Conservation (phyloP, 2,888 invertebrate species). For the Latheticus oryzae region DNA sequence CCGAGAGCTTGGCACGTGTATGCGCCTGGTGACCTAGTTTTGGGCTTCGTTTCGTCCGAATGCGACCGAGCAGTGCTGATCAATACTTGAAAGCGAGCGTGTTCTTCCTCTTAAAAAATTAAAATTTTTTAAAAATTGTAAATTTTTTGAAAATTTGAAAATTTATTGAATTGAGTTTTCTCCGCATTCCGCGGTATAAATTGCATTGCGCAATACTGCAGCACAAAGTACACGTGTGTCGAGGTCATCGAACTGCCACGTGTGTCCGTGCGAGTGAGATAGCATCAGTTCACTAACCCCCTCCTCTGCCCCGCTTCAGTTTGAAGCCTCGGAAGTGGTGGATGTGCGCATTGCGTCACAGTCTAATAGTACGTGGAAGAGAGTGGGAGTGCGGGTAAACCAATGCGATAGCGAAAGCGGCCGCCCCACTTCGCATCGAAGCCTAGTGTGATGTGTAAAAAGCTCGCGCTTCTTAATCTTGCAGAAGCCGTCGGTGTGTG, state of each 20-base stretch:
- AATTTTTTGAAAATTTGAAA: slow-evolving; percentile 20
- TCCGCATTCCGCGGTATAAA: slow-evolving; percentile 50
- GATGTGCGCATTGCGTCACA: slow-evolving; percentile 58
- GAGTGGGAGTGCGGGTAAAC: slow-evolving; percentile 48
- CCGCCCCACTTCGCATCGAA: slow-evolving; percentile 44
- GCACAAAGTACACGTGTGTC: slow-evolving; percentile 55
- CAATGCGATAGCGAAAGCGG: slow-evolving; percentile 50
- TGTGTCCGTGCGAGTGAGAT: slow-evolving; percentile 54
- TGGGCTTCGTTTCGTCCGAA: slow-evolving; percentile 50
- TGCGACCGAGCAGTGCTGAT: slow-evolving; percentile 53
- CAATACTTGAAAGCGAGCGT: slow-evolving; percentile 58
- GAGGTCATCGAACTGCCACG: slow-evolving; percentile 60
- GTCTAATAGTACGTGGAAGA: slow-evolving; percentile 45
- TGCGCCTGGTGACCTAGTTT: slow-evolving; percentile 59
- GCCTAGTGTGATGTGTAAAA: slow-evolving; percentile 50
- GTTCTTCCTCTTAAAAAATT: slow-evolving; percentile 40
- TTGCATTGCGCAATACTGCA: slow-evolving; percentile 56
- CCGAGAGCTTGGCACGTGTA: slow-evolving; percentile 58
- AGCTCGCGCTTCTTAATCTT: slow-evolving; percentile 60
- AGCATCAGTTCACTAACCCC: slow-evolving; percentile 44
- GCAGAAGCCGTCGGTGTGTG: slow-evolving; percentile 63
- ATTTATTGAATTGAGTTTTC: slow-evolving; percentile 24
- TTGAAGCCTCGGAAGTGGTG: slow-evolving; percentile 46
- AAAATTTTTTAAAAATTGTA: slow-evolving; percentile 24
- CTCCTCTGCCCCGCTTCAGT: slow-evolving; percentile 25